Base-by-base conservation (phyloP, 2,888 invertebrate species). In the Ceriagrion tenellum region DNA sequence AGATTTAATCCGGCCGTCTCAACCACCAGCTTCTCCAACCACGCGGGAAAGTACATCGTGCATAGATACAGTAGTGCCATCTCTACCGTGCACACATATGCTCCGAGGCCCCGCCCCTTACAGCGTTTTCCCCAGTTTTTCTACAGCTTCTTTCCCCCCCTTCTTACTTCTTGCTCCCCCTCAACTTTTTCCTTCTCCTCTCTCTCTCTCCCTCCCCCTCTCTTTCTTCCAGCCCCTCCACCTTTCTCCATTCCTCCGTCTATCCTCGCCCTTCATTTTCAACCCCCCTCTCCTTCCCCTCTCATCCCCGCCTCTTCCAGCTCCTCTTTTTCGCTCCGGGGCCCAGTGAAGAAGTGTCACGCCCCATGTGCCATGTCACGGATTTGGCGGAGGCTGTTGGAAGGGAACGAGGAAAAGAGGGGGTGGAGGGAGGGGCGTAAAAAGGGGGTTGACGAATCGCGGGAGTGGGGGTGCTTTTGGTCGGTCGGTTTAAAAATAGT, bases 321-420 rank as follows among this genome's bases (percentile, higher is more conserved):
- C 96, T 96, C 96, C 96, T 96, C 95, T 96, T 95, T 95, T 95
- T 30, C 35, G 88, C 89, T 16, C 89, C 95, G 95, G 96, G 95
- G 96, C 96, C 96, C 95, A 95, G 95, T 96, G 95, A 95, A 95
- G 95, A 95, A 95, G 96, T 95, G 95, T 96, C 96, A 96, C 97
- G 96, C 96, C 96, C 96, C 97, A 97, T 97, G 97, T 96, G 96
- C 96, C 96, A 96, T 96, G 96, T 96, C 96, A 96, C 96, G 97
- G 96, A 97, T 96, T 96, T 96, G 96, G 59, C 59, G 59, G 59
- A 59, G 59, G 59, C 59, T 59, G 59, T 59, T 2, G 59, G 96
- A 96, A 96, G 97, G 96, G 96, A 35, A 35, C 35, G 69, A 26
- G 69, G n/a, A 10, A 20, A n/a, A n/a, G 26, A 26, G 69, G 69